A percentile compares a stretch with the other conserved stretches of the same genome.
phyloP scores from a whole-genome alignment of 2,113 vertebrate genomes.

The Manacus vitellinus region DNA sequence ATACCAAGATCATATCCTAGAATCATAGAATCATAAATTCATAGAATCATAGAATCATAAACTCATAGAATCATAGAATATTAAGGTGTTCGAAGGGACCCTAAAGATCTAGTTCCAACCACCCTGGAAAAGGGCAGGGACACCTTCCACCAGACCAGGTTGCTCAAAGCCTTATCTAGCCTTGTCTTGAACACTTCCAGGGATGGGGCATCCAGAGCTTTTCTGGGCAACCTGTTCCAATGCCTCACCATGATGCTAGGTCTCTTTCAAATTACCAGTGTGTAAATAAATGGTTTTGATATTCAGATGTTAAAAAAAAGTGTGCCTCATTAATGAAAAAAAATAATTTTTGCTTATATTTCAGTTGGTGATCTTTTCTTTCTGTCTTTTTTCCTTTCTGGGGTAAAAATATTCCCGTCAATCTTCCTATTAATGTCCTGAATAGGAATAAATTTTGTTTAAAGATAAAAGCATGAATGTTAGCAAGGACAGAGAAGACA shows the following conservation, averaged over 20 bases:
- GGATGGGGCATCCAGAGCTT: background rate
- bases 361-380: background rate
- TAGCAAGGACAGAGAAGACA: background rate
- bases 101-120: background rate
- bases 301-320: background rate
- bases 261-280: background rate
- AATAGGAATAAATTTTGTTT: background rate
- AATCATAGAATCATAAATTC: background rate
- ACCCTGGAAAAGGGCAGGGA: accelerated
- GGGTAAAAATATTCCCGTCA: background rate
- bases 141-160: background rate
- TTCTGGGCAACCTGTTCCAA: background rate
- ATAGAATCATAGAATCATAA: background rate
- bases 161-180: background rate
- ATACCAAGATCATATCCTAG: background rate
- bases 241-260: background rate
- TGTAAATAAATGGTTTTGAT: background rate
- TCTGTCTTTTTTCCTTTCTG: background rate
- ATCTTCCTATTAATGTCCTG: background rate
- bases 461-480: background rate
- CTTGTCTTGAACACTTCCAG: background rate
- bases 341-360: background rate
- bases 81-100: background rate
- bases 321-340: background rate
- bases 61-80: background rate